These are phyloP conservation scores for Osedax frankpressi DNA, from an alignment of 2,888 invertebrate species.

Conservation along the genomic window DNA sequence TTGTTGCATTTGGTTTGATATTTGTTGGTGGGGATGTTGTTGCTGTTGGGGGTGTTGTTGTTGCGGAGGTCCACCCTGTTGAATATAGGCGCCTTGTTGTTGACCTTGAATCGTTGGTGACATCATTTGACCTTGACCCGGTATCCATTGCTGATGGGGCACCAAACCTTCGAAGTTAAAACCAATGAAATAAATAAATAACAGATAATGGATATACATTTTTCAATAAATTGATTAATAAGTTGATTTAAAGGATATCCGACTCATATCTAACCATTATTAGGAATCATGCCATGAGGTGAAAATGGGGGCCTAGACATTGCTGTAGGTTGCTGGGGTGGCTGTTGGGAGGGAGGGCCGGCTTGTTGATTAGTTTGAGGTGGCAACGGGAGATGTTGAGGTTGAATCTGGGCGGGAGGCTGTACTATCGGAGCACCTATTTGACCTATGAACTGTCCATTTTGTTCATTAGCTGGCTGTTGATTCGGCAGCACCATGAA, in stretches of 20 bases:
- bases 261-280: not conserved
- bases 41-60: constrained; percentile 5
- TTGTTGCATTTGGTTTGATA: too few relatives aligned
- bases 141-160: not conserved
- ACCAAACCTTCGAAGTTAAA: too few relatives aligned
- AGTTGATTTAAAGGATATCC: too few relatives aligned
- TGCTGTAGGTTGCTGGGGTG: not conserved
- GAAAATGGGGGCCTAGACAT: not conserved
- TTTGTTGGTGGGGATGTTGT: constrained; percentile 4
- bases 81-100: not conserved
- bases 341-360: not conserved
- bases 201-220: too few relatives aligned
- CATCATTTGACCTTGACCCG: not conserved
- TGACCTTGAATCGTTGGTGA: not conserved
- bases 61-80: not conserved
- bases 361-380: not conserved
- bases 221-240: too few relatives aligned
- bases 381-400: constrained; percentile 3
- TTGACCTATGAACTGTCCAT: too few relatives aligned
- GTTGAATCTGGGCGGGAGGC: too few relatives aligned
- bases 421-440: too few relatives aligned
- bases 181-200: too few relatives aligned
- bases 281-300: not conserved
- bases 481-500: too few relatives aligned
- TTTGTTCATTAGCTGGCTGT: too few relatives aligned